Evolutionary conservation across 2,888 invertebrate genomes (phyloP).

Genomic region (Epirrita christyi): DNA sequence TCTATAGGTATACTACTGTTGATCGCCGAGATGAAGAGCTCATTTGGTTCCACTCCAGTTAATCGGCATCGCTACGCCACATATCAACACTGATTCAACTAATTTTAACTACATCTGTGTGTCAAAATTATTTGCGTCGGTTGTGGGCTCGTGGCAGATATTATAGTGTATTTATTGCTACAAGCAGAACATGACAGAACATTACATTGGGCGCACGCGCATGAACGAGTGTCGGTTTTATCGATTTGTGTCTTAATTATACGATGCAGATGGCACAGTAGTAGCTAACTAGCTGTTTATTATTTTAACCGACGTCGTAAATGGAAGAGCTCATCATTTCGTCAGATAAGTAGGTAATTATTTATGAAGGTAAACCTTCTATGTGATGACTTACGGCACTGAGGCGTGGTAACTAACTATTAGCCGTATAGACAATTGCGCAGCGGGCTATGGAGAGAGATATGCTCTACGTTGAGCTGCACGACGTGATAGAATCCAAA

Average conservation of each 20-base stretch:
- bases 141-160: too few relatives aligned
- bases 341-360: too few relatives aligned
- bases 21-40: conserved; percentile 7
- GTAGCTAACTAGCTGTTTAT: too few relatives aligned
- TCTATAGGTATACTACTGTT: background rate
- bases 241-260: conserved; percentile 1
- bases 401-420: too few relatives aligned
- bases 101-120: conserved; percentile 8
- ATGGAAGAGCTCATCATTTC: too few relatives aligned
- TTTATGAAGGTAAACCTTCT: too few relatives aligned
- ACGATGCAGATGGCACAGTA: background rate
- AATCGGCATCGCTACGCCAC: conserved; percentile 12
- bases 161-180: conserved; percentile 19
- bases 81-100: conserved; percentile 12
- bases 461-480: too few relatives aligned
- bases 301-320: too few relatives aligned
- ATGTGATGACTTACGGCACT: too few relatives aligned
- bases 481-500: too few relatives aligned
- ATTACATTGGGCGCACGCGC: conserved; percentile 19
- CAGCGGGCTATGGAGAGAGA: too few relatives aligned
- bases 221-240: conserved; percentile 12
- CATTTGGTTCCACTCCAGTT: conserved; percentile 16
- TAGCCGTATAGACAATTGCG: too few relatives aligned
- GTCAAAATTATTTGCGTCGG: background rate
- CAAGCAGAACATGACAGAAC: conserved; percentile 24